Evolutionary conservation across 1,140 invertebrate genomes (phyloP).

Genomic region (Oryctes rhinoceros): DNA sequence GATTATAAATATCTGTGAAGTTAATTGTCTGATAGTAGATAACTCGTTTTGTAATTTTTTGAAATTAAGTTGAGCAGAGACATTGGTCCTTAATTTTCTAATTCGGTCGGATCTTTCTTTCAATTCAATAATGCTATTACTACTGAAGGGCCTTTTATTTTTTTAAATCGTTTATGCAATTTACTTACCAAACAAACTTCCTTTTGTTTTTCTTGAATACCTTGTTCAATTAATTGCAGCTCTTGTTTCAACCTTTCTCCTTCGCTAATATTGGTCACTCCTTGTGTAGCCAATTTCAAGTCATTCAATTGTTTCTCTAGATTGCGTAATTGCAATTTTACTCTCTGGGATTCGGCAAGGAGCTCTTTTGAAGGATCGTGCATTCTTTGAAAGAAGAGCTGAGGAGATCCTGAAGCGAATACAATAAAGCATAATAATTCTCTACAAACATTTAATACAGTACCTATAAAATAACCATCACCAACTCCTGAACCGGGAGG

Average conservation of each 20-base stretch:
- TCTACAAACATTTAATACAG: conserved; percentile 25
- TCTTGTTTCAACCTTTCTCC: conserved; percentile 71
- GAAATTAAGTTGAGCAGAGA: no score
- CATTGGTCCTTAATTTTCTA: no score
- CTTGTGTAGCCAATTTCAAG: conserved; percentile 66
- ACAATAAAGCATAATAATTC: conserved; percentile 7
- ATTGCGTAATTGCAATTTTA: conserved; percentile 71
- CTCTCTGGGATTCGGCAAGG: conserved; percentile 69
- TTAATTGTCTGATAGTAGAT: no score
- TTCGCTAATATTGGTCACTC: conserved; percentile 62
- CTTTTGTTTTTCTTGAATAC: conserved; percentile 72
- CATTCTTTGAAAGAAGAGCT: conserved; percentile 56
- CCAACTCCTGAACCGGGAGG: conserved; percentile 51
- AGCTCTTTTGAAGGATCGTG: conserved; percentile 60
- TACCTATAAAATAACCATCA: conserved; percentile 64
- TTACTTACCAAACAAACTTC: conserved; percentile 66
- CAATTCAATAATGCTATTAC: no score
- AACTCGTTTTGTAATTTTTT: no score
- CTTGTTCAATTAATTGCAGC: conserved; percentile 72
- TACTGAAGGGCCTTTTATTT: no score
- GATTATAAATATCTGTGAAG: no score
- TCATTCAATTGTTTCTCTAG: conserved; percentile 73
- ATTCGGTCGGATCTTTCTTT: no score
- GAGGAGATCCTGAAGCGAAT: conserved; percentile 59
- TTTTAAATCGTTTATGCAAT: background rate